Evolutionary conservation across 2,113 vertebrate genomes (phyloP), one percentile per base, ranked within the genome.

Genomic region (Atherinomorus stipes): DNA sequence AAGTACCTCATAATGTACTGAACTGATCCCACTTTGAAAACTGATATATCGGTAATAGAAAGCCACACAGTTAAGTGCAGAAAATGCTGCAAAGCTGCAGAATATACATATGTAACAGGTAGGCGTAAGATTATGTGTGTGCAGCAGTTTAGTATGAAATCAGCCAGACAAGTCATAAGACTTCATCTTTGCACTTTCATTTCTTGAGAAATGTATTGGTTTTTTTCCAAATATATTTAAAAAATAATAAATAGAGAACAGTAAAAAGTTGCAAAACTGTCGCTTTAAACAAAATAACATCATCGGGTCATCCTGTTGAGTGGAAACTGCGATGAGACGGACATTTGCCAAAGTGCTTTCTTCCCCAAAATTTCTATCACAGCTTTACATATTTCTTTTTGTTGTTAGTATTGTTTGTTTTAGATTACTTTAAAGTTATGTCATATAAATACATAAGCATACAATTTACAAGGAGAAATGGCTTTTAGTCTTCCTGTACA

Each of bases 251-350:
- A 76, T 75, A 72, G 53, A 37, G 72, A 80, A 84, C 23, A 18
- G 2, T 18, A 56, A 37, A 73, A 75, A 54, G 28, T 80, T 79
- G 53, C 74, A 68, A 79, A 85, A 86, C 57, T 69, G 75, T 52
- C 0, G 6, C n/a, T 42, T 58, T 37, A 23, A 57, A 40, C 64
- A 22, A 70, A 53, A 76, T 71, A 23, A 54, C 50, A 61, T 78
- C 58, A 78, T 52, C 25, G 1, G 16, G 47, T 59, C 31, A 40
- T 76, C 53, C 61, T 49, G 16, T 54, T 54, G 15, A 28, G 51
- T n/a, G 21, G 50, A 54, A 58, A 21, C 26, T 25, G 50, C 18
- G 26, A 51, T 45, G 47, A 57, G 28, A 56, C 28, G 70, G 79
- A 85, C 67, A 58, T 72, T 64, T 78, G 11, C 40, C 7, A 63